These are phyloP conservation scores for Hydra vulgaris DNA, from an alignment of 30 jellyfish, hydroid and myxozoan genomes.

Conservation along the genomic window DNA sequence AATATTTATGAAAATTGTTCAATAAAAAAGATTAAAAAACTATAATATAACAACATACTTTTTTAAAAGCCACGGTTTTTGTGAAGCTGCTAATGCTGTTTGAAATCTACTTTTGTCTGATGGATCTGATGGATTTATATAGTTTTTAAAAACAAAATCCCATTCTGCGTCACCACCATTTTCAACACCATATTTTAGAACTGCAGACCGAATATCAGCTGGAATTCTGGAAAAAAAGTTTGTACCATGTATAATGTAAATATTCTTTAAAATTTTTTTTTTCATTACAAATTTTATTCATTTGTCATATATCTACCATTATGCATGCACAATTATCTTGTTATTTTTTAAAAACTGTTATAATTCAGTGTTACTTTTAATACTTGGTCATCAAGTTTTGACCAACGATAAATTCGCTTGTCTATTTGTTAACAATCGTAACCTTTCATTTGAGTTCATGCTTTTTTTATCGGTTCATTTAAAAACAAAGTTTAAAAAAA, in stretches of 20 bases:
- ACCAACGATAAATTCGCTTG: too few relatives aligned
- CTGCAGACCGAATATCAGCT: constrained; percentile 45
- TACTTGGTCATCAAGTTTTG: too few relatives aligned
- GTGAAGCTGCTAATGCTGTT: constrained; percentile 51
- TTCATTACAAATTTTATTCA: too few relatives aligned
- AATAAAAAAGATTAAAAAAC: neutral
- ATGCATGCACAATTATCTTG: too few relatives aligned
- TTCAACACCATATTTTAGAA: constrained; percentile 53
- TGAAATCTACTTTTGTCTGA: constrained; percentile 49
- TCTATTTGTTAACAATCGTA: too few relatives aligned
- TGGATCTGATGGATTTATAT: constrained; percentile 37
- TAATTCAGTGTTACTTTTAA: too few relatives aligned
- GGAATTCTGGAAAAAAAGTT: constrained; percentile 23
- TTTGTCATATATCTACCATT: too few relatives aligned
- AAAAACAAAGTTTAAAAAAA: too few relatives aligned
- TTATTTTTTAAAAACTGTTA: too few relatives aligned
- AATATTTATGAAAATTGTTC: neutral
- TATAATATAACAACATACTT: constrained; percentile 30
- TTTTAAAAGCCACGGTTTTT: constrained; percentile 68
- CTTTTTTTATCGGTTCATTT: too few relatives aligned
- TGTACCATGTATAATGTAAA: neutral
- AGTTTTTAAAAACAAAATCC: constrained; percentile 56
- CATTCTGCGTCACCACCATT: constrained; percentile 85
- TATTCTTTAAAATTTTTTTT: neutral
- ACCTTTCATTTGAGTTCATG: too few relatives aligned